Percentiles rank a stretch among this genome's conserved stretches.
Evolutionary conservation across 2,113 vertebrate species (phyloP).

Genomic region (Columba livia): DNA sequence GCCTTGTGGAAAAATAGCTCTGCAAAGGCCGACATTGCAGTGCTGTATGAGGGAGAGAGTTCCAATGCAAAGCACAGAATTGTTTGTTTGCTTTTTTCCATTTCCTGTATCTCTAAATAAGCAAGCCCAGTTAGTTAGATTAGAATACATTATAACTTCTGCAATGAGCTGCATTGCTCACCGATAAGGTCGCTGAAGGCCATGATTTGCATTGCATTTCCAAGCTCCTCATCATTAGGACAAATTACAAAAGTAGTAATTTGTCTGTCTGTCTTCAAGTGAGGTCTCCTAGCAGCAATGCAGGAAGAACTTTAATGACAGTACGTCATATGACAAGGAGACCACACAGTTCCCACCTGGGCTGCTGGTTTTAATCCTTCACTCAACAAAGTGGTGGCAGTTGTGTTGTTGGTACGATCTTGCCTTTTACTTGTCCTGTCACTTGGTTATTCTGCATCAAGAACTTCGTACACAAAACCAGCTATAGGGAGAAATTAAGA

Average conservation of each 20-base stretch:
- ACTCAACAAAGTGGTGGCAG: not conserved
- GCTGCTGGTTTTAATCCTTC: not conserved
- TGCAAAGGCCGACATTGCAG: not conserved
- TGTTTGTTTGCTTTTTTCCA: not conserved
- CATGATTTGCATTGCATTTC: conserved; percentile 26
- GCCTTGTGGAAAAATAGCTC: not conserved
- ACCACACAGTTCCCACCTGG: not conserved
- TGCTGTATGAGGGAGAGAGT: not conserved
- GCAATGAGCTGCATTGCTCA: not conserved
- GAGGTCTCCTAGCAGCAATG: not conserved
- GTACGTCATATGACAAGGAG: fast-evolving
- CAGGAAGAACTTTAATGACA: not conserved
- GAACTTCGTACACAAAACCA: not conserved
- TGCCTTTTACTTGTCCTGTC: not conserved
- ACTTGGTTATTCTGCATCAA: not conserved
- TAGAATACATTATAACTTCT: not conserved
- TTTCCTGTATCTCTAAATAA: conserved; percentile 3
- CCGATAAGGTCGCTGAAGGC: not conserved
- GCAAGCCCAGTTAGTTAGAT: not conserved
- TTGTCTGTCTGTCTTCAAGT: conserved; percentile 12
- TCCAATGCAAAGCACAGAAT: not conserved
- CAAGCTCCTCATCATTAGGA: not conserved
- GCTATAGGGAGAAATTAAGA: not conserved
- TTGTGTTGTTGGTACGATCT: not conserved
- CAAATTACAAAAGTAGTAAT: not conserved